Base-by-base conservation (phyloP, 2,113 vertebrate species). In the Anolis sagrei region DNA sequence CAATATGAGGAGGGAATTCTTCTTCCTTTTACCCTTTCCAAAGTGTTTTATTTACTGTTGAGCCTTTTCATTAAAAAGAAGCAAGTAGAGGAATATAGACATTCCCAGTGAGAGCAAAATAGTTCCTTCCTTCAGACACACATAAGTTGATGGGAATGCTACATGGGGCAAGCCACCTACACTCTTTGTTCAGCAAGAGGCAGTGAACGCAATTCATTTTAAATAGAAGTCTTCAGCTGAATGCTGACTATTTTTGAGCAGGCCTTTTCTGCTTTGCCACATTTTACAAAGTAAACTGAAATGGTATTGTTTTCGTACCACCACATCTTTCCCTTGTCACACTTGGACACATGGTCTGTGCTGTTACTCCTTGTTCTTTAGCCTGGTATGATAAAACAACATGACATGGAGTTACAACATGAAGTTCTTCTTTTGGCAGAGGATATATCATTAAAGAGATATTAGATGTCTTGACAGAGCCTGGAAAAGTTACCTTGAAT, bases 41-140 rank as follows among this genome's bases (percentile, higher is more conserved):
- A 34, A 58, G 2, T 13, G 39, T 86, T 81, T 39, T 86, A 81
- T 81, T 68, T 86, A 54, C 70, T 61, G 73, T 49, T 85, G 32
- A 66, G 34, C 23, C 79, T 77, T 10, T 54, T 61, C 49, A 76
- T 89, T 84, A 81, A 87, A 89, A 83, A 39, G 18, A 25, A 72
- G 7, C 29, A 75, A 7, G 25, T 51, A 32, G 18, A 76, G 62
- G 54, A 73, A 78, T 79, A 83, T 70, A 87, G 79, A 83, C 21
- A 32, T 77, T 83, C 54, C 77, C 11, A 70, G 11, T 39, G 44
- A 21, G 36, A 83, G 44, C 66, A 73, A 62, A 74, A 73, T 54
- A 76, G 64, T 27, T 48, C 76, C 23, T 7, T 79, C 66, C 54
- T 80, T 54, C 39, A 70, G 36, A 54, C 79, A 70, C 36, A 32